Evolutionary conservation across 2,113 vertebrate genomes (phyloP).

Genomic region (Tachycineta bicolor): DNA sequence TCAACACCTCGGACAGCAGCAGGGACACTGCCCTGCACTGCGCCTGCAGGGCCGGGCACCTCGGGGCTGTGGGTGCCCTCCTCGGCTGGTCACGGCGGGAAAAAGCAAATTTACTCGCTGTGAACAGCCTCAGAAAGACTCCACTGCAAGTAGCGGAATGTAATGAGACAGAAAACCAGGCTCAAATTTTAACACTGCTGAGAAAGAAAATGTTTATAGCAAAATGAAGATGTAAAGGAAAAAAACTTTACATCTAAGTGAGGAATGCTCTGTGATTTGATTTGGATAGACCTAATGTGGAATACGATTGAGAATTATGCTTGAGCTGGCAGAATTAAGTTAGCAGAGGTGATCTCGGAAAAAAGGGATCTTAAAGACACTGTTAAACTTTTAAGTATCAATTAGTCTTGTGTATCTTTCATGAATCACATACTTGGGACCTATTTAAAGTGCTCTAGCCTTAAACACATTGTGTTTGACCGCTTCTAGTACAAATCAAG

Average conservation of each 20-base stretch:
- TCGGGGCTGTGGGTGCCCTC: conserved; percentile 56
- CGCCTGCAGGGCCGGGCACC: conserved; percentile 72
- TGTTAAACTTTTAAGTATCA: background rate
- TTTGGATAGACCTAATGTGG: background rate
- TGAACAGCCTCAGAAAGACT: conserved; percentile 77
- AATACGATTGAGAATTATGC: background rate
- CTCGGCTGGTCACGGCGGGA: conserved; percentile 63
- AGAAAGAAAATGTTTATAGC: conserved; percentile 80
- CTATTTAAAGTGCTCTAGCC: background rate
- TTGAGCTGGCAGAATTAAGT: background rate
- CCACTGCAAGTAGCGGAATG: conserved; percentile 76
- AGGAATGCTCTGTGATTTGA: background rate
- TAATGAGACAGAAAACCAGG: conserved; percentile 55
- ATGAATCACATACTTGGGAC: background rate
- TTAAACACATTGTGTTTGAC: background rate
- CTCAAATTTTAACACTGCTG: conserved; percentile 67
- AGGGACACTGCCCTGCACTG: conserved; percentile 80
- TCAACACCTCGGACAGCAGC: conserved; percentile 75
- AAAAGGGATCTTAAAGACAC: background rate
- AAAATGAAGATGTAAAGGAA: conserved; percentile 55
- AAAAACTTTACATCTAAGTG: background rate
- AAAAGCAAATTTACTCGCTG: conserved; percentile 68
- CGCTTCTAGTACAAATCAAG: background rate
- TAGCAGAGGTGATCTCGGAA: background rate
- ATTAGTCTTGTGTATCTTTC: background rate